These are phyloP conservation scores for Clitarchus hookeri DNA, from an alignment of 2,888 invertebrate species.

Conservation along the genomic window DNA sequence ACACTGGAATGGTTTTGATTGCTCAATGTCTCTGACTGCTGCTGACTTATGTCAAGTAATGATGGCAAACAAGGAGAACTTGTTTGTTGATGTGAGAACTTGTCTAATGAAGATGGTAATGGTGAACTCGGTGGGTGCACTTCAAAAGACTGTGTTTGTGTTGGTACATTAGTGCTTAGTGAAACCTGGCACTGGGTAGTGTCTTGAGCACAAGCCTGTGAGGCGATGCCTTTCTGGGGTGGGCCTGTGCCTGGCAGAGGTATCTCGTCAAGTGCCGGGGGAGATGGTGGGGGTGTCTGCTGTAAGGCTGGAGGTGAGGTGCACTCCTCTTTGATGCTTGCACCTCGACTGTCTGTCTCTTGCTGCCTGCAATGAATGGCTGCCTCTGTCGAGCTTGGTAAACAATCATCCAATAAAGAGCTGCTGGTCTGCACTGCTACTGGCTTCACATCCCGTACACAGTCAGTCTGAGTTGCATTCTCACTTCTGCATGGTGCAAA, in stretches of 20 bases:
- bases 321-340: not conserved
- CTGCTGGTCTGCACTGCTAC: not conserved
- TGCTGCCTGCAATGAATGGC: not conserved
- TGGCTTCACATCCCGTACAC: not conserved
- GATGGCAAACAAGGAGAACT: not conserved
- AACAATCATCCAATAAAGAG: not conserved
- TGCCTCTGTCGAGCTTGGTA: not conserved
- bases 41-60: not conserved
- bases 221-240: not conserved
- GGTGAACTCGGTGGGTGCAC: not conserved
- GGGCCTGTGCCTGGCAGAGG: not conserved
- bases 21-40: not conserved
- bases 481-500: conserved; percentile 11
- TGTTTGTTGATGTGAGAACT: not conserved
- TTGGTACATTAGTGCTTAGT: not conserved
- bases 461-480: not conserved
- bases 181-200: not conserved
- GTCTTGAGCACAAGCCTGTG: not conserved
- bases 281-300: conserved; percentile 5
- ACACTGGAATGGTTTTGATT: not conserved
- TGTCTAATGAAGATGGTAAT: not conserved
- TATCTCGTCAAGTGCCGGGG: not conserved
- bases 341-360: not conserved
- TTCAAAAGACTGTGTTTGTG: not conserved
- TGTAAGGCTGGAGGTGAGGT: not conserved